Evolutionary conservation across 2,888 invertebrate species (phyloP).

Genomic region (Lymantria dispar): DNA sequence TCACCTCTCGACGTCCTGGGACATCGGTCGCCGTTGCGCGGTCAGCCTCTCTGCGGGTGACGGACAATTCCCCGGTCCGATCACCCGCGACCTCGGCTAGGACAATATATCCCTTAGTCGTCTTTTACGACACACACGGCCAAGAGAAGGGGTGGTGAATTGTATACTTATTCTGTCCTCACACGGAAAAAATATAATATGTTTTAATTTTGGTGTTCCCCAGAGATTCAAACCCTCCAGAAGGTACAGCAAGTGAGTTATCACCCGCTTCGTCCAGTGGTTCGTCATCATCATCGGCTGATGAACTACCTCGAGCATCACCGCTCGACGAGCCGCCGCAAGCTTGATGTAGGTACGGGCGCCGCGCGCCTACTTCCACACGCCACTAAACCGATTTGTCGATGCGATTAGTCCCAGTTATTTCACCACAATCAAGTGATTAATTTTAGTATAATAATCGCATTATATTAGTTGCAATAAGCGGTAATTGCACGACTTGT

Average conservation of each 20-base stretch:
- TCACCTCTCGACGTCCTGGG: no score
- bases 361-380: neutral
- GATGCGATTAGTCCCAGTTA: neutral
- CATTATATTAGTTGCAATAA: neutral
- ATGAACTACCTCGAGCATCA: constrained; percentile 66
- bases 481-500: neutral
- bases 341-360: constrained; percentile 49
- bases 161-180: no score
- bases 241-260: neutral
- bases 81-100: no score
- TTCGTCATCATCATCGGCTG: constrained; percentile 34
- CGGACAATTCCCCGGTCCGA: no score
- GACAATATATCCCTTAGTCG: no score
- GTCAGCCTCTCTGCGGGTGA: no score
- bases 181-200: no score
- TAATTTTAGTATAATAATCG: neutral
- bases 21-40: no score
- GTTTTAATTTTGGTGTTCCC: no score
- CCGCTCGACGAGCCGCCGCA: constrained; percentile 76
- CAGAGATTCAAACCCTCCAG: neutral
- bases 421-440: neutral
- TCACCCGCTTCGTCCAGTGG: constrained; percentile 31
- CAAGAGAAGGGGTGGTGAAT: no score
- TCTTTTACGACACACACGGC: no score
- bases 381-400: neutral